Base-by-base conservation (phyloP, 2,888 invertebrate species). In the Globia sparganii region DNA sequence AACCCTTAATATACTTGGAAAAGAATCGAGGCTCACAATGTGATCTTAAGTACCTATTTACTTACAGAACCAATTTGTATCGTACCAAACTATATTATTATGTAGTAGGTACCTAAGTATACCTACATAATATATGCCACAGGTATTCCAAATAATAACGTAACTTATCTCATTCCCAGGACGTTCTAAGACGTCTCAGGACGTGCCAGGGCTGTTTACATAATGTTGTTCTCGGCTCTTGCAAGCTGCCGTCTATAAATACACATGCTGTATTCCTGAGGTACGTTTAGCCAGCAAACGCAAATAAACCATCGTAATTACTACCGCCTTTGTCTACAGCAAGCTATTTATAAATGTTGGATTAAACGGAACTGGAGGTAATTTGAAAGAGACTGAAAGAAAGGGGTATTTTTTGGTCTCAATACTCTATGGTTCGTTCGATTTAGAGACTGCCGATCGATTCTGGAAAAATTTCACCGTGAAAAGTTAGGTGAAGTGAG, bases 301-400 rank as follows among this genome's bases (percentile, higher is more conserved):
- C 49, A 81, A 84, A 78, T 72, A 84, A 84, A 78, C 84, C 68
- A 56, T 43, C 40, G 74, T 77, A 77, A 84, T 84, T 84, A 84
- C 77, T 64, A 71, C 70, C 61, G 77, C 25, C 11, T 70, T 80
- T 66, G 75, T 71, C 59, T 72, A 64, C 34, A 37, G 59, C 28
- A 46, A 25, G 46, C 46, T 84, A 83, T 83, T 76, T 71, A 68
- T 79, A 83, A 37, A 73, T 46, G 53, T 59, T 46, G 53, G 69
- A 59, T 77, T 80, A 40, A 75, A 80, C 6, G 67, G 37, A 70
- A 71, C 34, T 68, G 37, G 28, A 64, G 28, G 67, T 74, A 70
- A 75, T 66, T 78, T 68, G n/a, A n/a, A n/a, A 5, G 28, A 64
- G 34, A 58, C 18, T 0, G 43, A 21, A 70, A 72, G 76, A 62